Percentiles rank a stretch among this genome's conserved stretches.
phyloP scores from a whole-genome alignment of 64 coral and sea anemone species.

The Pocillopora verrucosa region DNA sequence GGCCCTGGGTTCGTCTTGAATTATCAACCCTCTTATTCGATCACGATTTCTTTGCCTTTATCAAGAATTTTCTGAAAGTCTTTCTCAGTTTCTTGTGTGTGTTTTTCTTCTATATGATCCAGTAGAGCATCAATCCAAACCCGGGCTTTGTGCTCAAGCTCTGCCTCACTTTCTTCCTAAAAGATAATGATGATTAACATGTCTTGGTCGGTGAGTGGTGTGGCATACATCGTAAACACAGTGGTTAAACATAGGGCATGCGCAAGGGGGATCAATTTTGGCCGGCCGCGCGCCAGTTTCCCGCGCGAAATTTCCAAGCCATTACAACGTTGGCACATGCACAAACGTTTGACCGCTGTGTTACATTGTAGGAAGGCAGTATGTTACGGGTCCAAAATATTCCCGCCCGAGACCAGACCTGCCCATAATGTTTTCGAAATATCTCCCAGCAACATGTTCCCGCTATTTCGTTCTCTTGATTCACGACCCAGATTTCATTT shows the following conservation, averaged over 20 bases:
- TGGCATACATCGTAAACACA: not conserved
- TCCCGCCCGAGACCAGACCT: too few relatives aligned
- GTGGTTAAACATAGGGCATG: not conserved
- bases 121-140: conserved; percentile 63
- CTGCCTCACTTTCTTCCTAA: conserved; percentile 26
- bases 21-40: not conserved
- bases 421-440: too few relatives aligned
- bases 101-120: not conserved
- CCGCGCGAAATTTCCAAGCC: too few relatives aligned
- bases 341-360: too few relatives aligned
- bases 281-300: too few relatives aligned
- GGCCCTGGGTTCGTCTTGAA: too few relatives aligned
- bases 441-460: too few relatives aligned
- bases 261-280: not conserved
- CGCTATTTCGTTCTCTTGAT: too few relatives aligned
- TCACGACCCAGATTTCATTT: too few relatives aligned
- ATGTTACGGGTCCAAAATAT: too few relatives aligned
- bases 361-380: too few relatives aligned
- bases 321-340: too few relatives aligned
- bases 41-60: not conserved
- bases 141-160: conserved; percentile 29
- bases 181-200: not conserved
- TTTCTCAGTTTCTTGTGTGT: not conserved
- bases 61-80: not conserved
- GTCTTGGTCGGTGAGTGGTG: not conserved